Percentiles rank a stretch among this genome's conserved stretches.
These are phyloP conservation scores for Jacana jacana DNA, from an alignment of 2,113 vertebrate genomes.

Conservation along the genomic window DNA sequence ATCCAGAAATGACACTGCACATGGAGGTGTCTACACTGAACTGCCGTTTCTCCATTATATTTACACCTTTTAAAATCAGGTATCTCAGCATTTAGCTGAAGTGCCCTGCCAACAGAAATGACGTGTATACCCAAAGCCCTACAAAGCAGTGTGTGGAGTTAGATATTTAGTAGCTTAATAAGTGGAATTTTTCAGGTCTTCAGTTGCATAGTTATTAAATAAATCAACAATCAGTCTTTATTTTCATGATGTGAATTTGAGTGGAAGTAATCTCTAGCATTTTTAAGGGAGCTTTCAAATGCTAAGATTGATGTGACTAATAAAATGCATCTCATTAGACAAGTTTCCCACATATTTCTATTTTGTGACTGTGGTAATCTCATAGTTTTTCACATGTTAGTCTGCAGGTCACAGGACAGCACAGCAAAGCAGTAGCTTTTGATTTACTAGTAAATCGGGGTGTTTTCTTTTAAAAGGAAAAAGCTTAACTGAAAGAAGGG, in stretches of 20 bases:
- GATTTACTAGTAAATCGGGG: background rate
- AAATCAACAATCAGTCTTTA: background rate
- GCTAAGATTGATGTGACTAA: background rate
- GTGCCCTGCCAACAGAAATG: background rate
- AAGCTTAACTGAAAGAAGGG: background rate
- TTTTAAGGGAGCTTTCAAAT: background rate
- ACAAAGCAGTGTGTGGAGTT: background rate
- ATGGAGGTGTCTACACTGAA: accelerated
- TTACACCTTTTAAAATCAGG: background rate
- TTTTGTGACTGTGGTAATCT: background rate
- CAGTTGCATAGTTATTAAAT: background rate
- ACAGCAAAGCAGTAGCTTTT: background rate
- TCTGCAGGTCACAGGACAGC: background rate
- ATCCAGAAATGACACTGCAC: background rate
- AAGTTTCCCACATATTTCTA: background rate
- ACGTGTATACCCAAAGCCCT: accelerated
- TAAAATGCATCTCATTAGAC: background rate
- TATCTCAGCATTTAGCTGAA: background rate
- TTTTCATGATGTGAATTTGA: background rate
- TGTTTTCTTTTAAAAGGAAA: background rate
- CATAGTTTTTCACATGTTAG: background rate
- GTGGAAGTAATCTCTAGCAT: background rate
- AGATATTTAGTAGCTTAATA: background rate
- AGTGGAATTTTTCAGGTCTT: background rate
- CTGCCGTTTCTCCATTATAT: background rate